Conservation (phyloP, 1,140 invertebrate genomes). For the Homalodisca vitripennis region DNA sequence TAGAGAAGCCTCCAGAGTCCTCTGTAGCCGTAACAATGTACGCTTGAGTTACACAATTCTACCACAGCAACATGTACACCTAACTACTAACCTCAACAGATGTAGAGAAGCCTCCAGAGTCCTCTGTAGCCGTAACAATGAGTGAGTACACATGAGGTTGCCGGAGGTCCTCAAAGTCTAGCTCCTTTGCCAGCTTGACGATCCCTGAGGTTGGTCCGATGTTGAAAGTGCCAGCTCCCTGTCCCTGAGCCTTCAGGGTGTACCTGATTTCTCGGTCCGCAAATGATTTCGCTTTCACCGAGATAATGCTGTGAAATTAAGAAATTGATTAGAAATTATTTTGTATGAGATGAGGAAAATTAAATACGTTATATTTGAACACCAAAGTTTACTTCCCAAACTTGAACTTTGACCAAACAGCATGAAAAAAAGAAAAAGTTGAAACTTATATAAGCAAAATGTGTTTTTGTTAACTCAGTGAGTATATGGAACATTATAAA, state of each 20-base stretch:
- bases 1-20: slow-evolving; percentile 94
- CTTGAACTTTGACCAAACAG: no score
- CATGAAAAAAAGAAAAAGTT: no score
- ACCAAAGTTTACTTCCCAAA: no score
- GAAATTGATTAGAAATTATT: no score
- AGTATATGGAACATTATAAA: no score
- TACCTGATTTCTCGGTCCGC: slow-evolving; percentile 93
- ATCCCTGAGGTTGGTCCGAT: slow-evolving; percentile 92
- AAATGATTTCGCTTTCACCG: slow-evolving; percentile 94
- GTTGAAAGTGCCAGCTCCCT: slow-evolving; percentile 93
- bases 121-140: slow-evolving; percentile 90
- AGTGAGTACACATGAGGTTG: slow-evolving; percentile 92
- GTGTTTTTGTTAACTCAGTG: no score
- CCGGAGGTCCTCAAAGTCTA: slow-evolving; percentile 91
- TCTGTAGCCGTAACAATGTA: slow-evolving; percentile 93
- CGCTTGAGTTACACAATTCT: no score
- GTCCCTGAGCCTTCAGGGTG: slow-evolving; percentile 89
- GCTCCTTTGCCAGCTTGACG: slow-evolving; percentile 90
- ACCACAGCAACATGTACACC: no score
- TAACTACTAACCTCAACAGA: slow-evolving; percentile 85
- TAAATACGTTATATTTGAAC: no score
- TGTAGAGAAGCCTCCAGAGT: slow-evolving; percentile 93
- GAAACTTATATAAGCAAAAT: no score
- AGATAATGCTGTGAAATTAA: slow-evolving; percentile 94
- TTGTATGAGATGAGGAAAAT: no score